phyloP scores from a whole-genome alignment of 2,113 vertebrate species.

The Centropus unirufus region DNA sequence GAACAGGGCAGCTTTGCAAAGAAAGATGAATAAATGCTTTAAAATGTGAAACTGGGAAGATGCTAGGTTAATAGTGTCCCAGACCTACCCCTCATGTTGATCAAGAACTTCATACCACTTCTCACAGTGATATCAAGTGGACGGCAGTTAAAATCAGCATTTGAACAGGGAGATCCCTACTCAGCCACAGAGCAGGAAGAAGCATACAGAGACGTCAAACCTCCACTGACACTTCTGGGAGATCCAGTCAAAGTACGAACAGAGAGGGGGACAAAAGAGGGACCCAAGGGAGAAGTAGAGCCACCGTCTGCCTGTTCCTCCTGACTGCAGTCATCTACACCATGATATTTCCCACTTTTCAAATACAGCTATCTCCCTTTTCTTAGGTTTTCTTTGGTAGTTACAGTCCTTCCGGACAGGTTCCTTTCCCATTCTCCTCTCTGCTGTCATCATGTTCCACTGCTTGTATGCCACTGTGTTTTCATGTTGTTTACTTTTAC shows the following conservation, averaged over 20 bases:
- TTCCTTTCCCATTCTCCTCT: neutral
- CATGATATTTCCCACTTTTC: neutral
- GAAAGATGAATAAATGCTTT: neutral
- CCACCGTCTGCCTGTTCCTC: fast-evolving
- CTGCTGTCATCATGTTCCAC: neutral
- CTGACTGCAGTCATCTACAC: neutral
- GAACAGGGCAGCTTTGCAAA: neutral
- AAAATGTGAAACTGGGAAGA: neutral
- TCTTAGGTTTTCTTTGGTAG: neutral
- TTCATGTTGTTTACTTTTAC: neutral
- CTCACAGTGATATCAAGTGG: neutral
- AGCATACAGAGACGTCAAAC: neutral
- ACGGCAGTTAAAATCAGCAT: neutral
- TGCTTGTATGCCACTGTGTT: neutral
- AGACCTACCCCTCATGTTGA: neutral
- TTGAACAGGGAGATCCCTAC: neutral
- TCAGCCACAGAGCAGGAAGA: neutral
- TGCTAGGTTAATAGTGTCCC: neutral
- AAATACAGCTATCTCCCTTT: neutral
- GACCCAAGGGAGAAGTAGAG: neutral
- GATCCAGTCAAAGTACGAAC: neutral
- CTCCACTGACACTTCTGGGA: neutral
- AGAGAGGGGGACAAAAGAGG: too few species aligned
- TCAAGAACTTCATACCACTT: neutral
- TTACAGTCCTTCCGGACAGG: neutral